phyloP scores from a whole-genome alignment of 2,113 vertebrate species.

The Hippocampus mohnikei region DNA sequence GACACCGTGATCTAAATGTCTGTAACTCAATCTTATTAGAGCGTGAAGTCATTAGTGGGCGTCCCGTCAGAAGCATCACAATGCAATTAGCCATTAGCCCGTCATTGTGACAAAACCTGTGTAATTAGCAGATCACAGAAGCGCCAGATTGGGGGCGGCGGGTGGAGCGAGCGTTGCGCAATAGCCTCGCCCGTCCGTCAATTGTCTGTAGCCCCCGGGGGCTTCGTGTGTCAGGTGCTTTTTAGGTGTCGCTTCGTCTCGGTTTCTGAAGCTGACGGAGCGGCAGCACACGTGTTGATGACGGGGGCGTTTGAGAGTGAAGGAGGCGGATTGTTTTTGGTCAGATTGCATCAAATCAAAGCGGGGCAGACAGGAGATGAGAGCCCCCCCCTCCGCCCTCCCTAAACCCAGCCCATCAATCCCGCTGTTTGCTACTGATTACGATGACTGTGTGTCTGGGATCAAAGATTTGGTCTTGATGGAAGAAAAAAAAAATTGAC shows the following conservation, averaged over 20 bases:
- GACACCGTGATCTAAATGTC: slow-evolving; percentile 53
- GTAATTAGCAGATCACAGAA: slow-evolving; percentile 66
- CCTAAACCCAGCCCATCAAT: not conserved
- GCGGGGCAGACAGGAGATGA: slow-evolving; percentile 53
- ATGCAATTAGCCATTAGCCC: slow-evolving; percentile 72
- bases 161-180: not conserved
- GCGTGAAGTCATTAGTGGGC: slow-evolving; percentile 70
- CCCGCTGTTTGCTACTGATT: not conserved
- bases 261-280: slow-evolving; percentile 3
- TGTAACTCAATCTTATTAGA: slow-evolving; percentile 72
- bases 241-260: slow-evolving; percentile 22
- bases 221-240: slow-evolving; percentile 50
- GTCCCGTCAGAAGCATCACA: slow-evolving; percentile 64
- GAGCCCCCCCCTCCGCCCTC: slow-evolving; percentile 27
- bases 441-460: not conserved
- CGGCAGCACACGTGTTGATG: not conserved
- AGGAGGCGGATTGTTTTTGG: slow-evolving; percentile 53
- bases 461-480: not conserved
- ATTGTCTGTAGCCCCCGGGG: too few species aligned
- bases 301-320: slow-evolving; percentile 42
- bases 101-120: slow-evolving; percentile 68
- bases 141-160: slow-evolving; percentile 24
- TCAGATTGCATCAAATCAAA: slow-evolving; percentile 62
- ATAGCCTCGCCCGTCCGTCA: not conserved
- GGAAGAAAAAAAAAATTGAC: not conserved